A percentile compares a stretch with the other conserved stretches of the same genome.
Conservation (phyloP, 2,113 vertebrate species). For the Mormyrus iriodes region DNA sequence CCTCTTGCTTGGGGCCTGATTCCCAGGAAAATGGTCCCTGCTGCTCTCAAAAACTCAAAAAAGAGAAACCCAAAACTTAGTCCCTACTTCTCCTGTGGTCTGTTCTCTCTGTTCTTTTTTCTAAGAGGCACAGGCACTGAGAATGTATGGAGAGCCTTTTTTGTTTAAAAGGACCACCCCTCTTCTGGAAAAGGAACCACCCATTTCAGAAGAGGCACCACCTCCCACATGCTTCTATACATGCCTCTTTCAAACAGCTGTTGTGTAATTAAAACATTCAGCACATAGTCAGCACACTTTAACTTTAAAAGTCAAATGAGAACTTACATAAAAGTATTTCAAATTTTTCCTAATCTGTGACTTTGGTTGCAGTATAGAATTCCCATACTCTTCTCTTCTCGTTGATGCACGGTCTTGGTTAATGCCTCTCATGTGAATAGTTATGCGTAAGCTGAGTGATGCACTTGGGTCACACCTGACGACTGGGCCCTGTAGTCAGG, state of each 20-base stretch:
- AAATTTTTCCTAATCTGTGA: background rate
- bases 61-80: background rate
- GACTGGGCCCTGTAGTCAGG: background rate
- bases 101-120: conserved; percentile 47
- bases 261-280: background rate
- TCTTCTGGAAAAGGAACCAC: conserved; percentile 11
- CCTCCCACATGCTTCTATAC: conserved; percentile 25
- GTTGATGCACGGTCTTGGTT: background rate
- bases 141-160: conserved; percentile 53
- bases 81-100: conserved; percentile 2
- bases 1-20: conserved; percentile 29
- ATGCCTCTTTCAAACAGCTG: background rate
- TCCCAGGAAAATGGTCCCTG: conserved; percentile 23
- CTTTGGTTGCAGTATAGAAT: background rate
- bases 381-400: background rate
- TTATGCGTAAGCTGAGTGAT: background rate
- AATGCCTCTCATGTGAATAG: background rate
- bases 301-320: background rate
- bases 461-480: background rate
- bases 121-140: conserved; percentile 59
- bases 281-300: background rate
- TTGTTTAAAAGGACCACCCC: conserved; percentile 55
- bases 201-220: conserved; percentile 24
- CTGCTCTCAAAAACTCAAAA: background rate
- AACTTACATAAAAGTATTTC: background rate